These are phyloP conservation scores for Maniola hyperantus DNA, from an alignment of 2,888 invertebrate genomes.

Conservation along the genomic window DNA sequence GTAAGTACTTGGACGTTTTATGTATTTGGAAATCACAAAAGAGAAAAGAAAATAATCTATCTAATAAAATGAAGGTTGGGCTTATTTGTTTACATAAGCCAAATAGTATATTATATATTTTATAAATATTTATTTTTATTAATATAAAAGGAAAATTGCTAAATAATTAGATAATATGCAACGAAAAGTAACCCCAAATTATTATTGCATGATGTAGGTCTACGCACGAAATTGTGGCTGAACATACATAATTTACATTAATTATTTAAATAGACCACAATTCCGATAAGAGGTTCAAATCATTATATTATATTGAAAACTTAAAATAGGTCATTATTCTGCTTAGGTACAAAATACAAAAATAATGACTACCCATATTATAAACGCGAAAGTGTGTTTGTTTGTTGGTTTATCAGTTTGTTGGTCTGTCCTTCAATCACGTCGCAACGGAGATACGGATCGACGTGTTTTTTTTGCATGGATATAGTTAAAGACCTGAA, in stretches of 20 bases:
- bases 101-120: too few species aligned
- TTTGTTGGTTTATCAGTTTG: too few species aligned
- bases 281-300: conserved; percentile 11
- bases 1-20: not conserved
- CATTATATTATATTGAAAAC: not conserved
- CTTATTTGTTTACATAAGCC: too few species aligned
- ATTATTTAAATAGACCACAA: conserved; percentile 12
- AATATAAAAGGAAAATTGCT: not conserved
- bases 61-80: too few species aligned
- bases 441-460: too few species aligned
- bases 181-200: not conserved
- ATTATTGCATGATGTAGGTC: not conserved
- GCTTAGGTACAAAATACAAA: not conserved
- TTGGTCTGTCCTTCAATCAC: too few species aligned
- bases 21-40: not conserved
- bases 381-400: too few species aligned
- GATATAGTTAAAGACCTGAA: too few species aligned
- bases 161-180: not conserved
- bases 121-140: too few species aligned
- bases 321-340: not conserved
- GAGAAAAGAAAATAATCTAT: not conserved
- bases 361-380: too few species aligned
- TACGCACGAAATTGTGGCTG: not conserved
- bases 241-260: not conserved
- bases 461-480: too few species aligned